These are phyloP conservation scores for Globia sparganii DNA, from an alignment of 2,888 invertebrate species.

Conservation along the genomic window DNA sequence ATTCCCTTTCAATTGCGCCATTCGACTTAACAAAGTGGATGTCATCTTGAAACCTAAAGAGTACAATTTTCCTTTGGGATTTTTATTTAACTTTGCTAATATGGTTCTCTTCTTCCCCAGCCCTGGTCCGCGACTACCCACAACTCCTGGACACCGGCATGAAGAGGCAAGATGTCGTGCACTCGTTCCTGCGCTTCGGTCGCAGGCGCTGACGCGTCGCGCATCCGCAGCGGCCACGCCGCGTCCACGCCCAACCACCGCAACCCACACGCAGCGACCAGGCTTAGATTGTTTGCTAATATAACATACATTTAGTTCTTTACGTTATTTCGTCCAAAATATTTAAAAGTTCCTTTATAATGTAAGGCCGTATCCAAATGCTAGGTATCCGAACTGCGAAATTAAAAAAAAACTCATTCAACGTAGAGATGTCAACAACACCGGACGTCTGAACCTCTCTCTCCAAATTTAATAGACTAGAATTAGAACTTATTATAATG, in stretches of 20 bases:
- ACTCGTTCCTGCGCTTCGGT: slow-evolving; percentile 97
- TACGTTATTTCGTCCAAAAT: slow-evolving; percentile 86
- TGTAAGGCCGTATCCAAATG: slow-evolving; percentile 61
- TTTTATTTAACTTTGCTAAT: neutral
- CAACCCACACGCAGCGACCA: slow-evolving; percentile 69
- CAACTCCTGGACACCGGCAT: slow-evolving; percentile 92
- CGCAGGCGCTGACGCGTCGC: slow-evolving; percentile 92
- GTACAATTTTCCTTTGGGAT: neutral
- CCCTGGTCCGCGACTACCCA: slow-evolving; percentile 88
- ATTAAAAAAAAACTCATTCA: slow-evolving; percentile 59
- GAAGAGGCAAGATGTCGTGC: slow-evolving; percentile 97
- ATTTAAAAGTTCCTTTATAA: slow-evolving; percentile 78
- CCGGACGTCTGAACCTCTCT: slow-evolving; percentile 80
- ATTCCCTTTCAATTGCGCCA: neutral
- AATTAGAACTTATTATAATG: slow-evolving; percentile 73
- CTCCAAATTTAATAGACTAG: slow-evolving; percentile 79
- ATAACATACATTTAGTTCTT: slow-evolving; percentile 65
- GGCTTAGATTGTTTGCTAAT: slow-evolving; percentile 67
- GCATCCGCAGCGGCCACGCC: slow-evolving; percentile 65
- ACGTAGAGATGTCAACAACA: slow-evolving; percentile 60
- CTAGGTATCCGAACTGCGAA: slow-evolving; percentile 76
- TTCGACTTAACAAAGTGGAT: neutral
- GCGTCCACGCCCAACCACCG: slow-evolving; percentile 59
- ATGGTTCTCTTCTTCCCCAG: slow-evolving; percentile 65
- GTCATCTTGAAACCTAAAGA: neutral